Evolutionary conservation across 2,797 vertebrate genomes (phyloP).

Genomic region (Urosaurus nigricauda): DNA sequence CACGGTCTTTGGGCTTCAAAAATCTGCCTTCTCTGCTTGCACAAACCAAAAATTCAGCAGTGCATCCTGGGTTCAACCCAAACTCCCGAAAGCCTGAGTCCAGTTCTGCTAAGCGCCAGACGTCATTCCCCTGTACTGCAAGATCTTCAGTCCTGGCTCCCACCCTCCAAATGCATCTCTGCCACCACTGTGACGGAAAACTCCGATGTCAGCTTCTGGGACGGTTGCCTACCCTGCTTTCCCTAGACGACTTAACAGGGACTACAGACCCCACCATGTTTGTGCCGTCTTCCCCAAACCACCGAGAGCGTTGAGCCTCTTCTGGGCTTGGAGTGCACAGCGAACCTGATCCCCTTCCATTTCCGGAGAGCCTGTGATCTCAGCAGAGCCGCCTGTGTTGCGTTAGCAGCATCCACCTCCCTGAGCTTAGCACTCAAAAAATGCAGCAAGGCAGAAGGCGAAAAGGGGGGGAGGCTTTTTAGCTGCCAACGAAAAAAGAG

Average conservation of each 20-base stretch:
- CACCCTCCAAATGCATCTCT: not conserved
- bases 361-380: constrained; percentile 33
- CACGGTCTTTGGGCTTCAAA: not conserved
- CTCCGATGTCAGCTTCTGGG: not conserved
- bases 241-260: no score
- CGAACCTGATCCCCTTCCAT: constrained; percentile 17
- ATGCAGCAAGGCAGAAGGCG: not conserved
- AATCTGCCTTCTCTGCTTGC: not conserved
- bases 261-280: not conserved
- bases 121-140: not conserved
- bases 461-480: not conserved
- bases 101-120: not conserved
- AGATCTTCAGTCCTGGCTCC: not conserved
- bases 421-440: not conserved
- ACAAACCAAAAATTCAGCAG: not conserved
- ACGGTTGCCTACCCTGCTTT: not conserved
- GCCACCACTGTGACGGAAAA: not conserved
- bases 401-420: not conserved
- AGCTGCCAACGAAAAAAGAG: not conserved
- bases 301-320: not conserved
- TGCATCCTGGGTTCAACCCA: not conserved
- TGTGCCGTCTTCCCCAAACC: not conserved
- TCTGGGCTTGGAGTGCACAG: not conserved
- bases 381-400: not conserved
- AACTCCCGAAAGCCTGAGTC: no score